Conservation (phyloP, 2,888 invertebrate species). For the Antheraea yamamai region DNA sequence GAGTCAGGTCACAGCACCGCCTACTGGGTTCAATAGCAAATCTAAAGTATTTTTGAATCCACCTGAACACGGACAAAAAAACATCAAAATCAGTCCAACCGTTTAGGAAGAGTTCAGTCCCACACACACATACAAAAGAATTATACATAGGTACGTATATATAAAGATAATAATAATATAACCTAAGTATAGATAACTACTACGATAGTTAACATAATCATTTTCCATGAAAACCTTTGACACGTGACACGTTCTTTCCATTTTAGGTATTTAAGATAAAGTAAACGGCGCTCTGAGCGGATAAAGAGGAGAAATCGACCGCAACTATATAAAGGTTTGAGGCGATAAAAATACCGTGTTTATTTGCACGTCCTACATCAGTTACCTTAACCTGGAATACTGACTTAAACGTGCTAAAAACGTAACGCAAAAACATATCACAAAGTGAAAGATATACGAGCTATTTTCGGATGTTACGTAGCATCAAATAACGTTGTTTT, state of each 20-base stretch:
- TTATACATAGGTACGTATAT: not conserved
- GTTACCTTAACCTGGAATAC: constrained; percentile 56
- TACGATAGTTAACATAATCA: not conserved
- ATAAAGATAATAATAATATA: not conserved
- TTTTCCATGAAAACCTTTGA: constrained; percentile 56
- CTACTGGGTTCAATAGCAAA: not conserved
- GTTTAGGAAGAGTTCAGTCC: too few relatives aligned
- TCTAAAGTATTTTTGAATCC: not conserved
- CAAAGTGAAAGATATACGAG: constrained; percentile 51
- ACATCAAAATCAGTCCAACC: too few relatives aligned
- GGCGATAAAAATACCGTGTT: constrained; percentile 81
- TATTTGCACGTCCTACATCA: constrained; percentile 82
- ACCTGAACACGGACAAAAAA: too few relatives aligned
- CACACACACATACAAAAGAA: too few relatives aligned
- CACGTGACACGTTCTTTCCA: constrained; percentile 61
- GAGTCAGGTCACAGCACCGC: too few relatives aligned
- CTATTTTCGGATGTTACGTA: constrained; percentile 45
- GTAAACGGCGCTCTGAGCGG: constrained; percentile 76
- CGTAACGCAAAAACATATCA: constrained; percentile 53
- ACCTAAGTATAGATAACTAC: not conserved
- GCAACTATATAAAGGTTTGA: constrained; percentile 82
- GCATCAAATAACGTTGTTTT: constrained; percentile 46
- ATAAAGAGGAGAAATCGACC: constrained; percentile 81
- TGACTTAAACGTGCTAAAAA: constrained; percentile 47
- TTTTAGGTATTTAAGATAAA: constrained; percentile 74